phyloP scores from a whole-genome alignment of 2,888 invertebrate genomes.

The Clistopyga incitator region DNA sequence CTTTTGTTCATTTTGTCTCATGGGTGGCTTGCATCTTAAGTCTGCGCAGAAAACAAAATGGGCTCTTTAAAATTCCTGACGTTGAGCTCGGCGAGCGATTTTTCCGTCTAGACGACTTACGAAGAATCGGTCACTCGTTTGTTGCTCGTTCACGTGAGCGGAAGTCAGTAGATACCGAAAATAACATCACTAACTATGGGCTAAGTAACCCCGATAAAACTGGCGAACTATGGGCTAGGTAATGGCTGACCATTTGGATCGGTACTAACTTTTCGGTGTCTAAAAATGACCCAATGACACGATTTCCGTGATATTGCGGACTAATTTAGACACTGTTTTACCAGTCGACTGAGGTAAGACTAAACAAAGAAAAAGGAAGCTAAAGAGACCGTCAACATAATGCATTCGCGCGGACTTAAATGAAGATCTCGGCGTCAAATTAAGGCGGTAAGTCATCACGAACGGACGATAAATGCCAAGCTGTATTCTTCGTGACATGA shows the following conservation, averaged over 20 bases:
- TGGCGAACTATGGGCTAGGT: no score
- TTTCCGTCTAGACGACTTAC: neutral
- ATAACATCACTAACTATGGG: no score
- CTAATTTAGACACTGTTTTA: neutral
- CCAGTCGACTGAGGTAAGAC: neutral
- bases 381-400: neutral
- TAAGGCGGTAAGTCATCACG: slow-evolving; percentile 22
- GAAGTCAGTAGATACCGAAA: no score
- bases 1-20: slow-evolving; percentile 1
- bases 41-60: slow-evolving; percentile 1
- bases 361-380: neutral
- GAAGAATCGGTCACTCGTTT: neutral
- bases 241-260: no score
- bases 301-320: neutral
- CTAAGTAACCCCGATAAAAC: no score
- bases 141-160: neutral
- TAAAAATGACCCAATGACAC: neutral
- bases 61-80: neutral
- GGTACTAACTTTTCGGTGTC: no score
- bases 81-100: neutral
- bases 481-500: slow-evolving; percentile 54
- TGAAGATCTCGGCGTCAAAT: slow-evolving; percentile 37
- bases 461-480: slow-evolving; percentile 52
- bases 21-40: neutral
- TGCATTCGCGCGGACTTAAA: neutral